A percentile compares a stretch with the other conserved stretches of the same genome.
phyloP scores from a whole-genome alignment of 2,797 vertebrate species.

The Botia kubotai region DNA sequence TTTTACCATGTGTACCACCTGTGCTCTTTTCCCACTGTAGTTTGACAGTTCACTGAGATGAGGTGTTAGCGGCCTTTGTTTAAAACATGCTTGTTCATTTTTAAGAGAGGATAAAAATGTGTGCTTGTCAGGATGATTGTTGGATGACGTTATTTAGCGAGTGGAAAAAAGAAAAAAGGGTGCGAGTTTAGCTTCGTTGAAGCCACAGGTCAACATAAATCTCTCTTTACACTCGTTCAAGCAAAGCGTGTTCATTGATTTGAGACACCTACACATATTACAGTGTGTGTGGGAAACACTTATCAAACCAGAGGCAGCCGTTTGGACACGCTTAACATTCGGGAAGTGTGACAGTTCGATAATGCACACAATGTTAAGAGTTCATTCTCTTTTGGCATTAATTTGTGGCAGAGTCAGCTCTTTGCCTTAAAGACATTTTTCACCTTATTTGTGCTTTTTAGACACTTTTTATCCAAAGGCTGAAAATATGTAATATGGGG shows the following conservation, averaged over 20 bases:
- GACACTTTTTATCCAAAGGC: slow-evolving; percentile 26
- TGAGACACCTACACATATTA: slow-evolving; percentile 65
- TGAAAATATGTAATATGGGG: not conserved
- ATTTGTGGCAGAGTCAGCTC: slow-evolving; percentile 44
- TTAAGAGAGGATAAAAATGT: slow-evolving; percentile 65
- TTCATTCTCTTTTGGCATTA: slow-evolving; percentile 24
- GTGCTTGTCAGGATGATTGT: slow-evolving; percentile 74
- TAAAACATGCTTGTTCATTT: slow-evolving; percentile 59
- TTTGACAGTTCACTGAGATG: slow-evolving; percentile 68
- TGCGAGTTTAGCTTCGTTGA: slow-evolving; percentile 28
- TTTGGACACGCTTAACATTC: slow-evolving; percentile 46
- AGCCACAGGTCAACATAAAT: slow-evolving; percentile 11
- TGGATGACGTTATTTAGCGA: slow-evolving; percentile 67
- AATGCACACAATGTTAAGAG: not conserved
- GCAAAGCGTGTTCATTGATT: slow-evolving; percentile 64
- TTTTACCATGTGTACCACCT: slow-evolving; percentile 60
- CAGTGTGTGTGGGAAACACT: slow-evolving; percentile 54
- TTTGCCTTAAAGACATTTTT: slow-evolving; percentile 30
- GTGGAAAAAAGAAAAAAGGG: slow-evolving; percentile 54
- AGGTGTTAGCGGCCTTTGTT: slow-evolving; percentile 71
- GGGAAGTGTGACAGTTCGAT: slow-evolving; percentile 41
- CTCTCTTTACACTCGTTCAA: slow-evolving; percentile 4
- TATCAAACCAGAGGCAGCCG: slow-evolving; percentile 64
- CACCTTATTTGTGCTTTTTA: slow-evolving; percentile 38
- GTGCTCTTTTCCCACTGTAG: slow-evolving; percentile 61